Conservation (phyloP, 2,888 invertebrate species). For the Hyles lineata region DNA sequence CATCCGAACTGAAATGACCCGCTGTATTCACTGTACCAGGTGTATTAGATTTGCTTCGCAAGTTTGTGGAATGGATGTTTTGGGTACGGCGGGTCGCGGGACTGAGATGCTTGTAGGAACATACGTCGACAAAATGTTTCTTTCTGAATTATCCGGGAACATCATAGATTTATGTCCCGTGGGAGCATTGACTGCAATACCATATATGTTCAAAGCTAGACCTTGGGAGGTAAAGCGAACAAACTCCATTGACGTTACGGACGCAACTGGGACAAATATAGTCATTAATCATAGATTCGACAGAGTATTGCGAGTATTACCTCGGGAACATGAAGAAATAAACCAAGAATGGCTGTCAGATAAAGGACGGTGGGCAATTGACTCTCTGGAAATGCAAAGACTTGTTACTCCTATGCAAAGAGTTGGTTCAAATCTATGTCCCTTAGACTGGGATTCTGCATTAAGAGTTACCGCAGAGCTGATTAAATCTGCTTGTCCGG, state of each 20-base stretch:
- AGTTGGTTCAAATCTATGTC: conserved; percentile 88
- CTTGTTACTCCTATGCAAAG: conserved; percentile 96
- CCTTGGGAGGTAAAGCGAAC: conserved; percentile 97
- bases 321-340: conserved; percentile 73
- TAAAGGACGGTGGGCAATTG: conserved; percentile 98
- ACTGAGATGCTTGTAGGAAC: conserved; percentile 99
- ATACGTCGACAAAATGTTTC: conserved; percentile 98
- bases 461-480: conserved; percentile 88
- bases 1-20: conserved; percentile 98
- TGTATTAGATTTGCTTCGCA: conserved; percentile 99
- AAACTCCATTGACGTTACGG: conserved; percentile 76
- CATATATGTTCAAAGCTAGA: conserved; percentile 97
- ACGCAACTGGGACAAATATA: conserved; percentile 77
- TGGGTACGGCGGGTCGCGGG: conserved; percentile 96
- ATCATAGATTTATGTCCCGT: conserved; percentile 99
- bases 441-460: conserved; percentile 97
- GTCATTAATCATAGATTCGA: conserved; percentile 67
- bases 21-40: conserved; percentile 99
- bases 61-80: conserved; percentile 97
- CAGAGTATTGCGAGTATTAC: conserved; percentile 68
- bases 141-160: conserved; percentile 98
- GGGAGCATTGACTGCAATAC: conserved; percentile 98
- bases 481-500: conserved; percentile 85
- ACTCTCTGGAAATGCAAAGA: conserved; percentile 97
- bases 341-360: conserved; percentile 99